A percentile compares a stretch with the other conserved stretches of the same genome.
Evolutionary conservation across 2,797 vertebrate genomes (phyloP).

Genomic region (Pempheris klunzingeri): DNA sequence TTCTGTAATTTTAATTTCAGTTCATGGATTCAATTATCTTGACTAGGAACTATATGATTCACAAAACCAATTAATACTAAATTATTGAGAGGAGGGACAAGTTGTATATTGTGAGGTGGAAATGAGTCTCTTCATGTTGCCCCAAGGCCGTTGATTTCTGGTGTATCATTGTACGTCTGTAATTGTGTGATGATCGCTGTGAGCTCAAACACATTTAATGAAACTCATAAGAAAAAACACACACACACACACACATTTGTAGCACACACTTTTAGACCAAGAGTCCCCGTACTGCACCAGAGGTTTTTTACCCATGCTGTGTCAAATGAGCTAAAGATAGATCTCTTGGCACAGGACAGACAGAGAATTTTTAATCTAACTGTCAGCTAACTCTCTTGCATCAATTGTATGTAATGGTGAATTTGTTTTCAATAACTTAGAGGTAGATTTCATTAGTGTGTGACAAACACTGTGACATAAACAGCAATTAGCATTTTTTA

Average conservation of each 20-base stretch:
- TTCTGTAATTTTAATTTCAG: neutral
- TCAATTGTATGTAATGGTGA: constrained; percentile 30
- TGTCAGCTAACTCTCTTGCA: constrained; percentile 29
- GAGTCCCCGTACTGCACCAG: neutral
- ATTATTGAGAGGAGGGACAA: neutral
- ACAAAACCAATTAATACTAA: neutral
- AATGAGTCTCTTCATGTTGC: neutral
- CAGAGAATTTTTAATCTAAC: constrained; percentile 31
- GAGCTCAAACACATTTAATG: constrained; percentile 1
- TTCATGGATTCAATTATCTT: neutral
- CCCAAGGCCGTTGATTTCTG: constrained; percentile 1
- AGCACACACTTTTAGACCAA: neutral
- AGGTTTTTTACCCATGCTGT: neutral
- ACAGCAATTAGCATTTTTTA: no score
- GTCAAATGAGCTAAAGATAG: constrained; percentile 1
- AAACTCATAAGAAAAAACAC: neutral
- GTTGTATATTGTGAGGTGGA: neutral
- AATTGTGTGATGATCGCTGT: constrained; percentile 4
- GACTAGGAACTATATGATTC: neutral
- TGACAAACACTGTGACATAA: constrained; percentile 38
- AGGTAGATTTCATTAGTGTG: no score
- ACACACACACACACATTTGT: neutral
- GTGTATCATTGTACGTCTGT: neutral
- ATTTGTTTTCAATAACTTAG: constrained; percentile 17
- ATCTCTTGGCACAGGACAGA: neutral